phyloP scores from a whole-genome alignment of 2,113 vertebrate genomes.

The Elachura formosa region DNA sequence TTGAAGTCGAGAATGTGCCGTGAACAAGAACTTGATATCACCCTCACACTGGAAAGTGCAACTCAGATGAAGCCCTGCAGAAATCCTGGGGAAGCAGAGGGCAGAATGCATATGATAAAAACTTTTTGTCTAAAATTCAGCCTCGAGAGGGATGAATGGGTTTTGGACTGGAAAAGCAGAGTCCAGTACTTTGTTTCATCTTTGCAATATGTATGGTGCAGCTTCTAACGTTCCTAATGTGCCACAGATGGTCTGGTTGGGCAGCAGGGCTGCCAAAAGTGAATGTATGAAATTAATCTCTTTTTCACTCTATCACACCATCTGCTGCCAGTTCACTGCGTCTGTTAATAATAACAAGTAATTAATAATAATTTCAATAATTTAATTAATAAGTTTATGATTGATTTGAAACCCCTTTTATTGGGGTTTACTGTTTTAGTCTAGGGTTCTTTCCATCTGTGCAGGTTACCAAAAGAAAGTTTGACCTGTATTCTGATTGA shows the following conservation, averaged over 20 bases:
- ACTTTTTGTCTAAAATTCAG: neutral
- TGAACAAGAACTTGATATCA: accelerated
- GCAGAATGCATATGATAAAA: neutral
- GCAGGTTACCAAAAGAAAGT: neutral
- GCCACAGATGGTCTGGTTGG: slow-evolving; percentile 52
- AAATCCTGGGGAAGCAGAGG: neutral
- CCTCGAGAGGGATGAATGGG: neutral
- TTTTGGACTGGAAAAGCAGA: neutral
- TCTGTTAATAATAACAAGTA: slow-evolving; percentile 53
- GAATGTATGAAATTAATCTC: slow-evolving; percentile 46
- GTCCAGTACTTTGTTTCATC: neutral
- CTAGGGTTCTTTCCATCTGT: neutral
- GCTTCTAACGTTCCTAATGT: neutral
- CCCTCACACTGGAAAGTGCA: accelerated
- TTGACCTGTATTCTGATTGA: neutral
- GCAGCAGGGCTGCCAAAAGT: slow-evolving; percentile 45
- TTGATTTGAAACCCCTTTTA: neutral
- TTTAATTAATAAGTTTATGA: slow-evolving; percentile 25
- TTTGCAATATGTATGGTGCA: neutral
- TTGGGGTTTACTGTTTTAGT: neutral
- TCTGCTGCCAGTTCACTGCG: slow-evolving; percentile 45
- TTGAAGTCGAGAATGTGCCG: neutral
- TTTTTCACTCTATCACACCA: slow-evolving; percentile 14
- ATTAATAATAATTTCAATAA: slow-evolving; percentile 52
- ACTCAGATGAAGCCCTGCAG: neutral